Evolutionary conservation across 2,888 invertebrate genomes (phyloP).

Genomic region (Autographa gamma): DNA sequence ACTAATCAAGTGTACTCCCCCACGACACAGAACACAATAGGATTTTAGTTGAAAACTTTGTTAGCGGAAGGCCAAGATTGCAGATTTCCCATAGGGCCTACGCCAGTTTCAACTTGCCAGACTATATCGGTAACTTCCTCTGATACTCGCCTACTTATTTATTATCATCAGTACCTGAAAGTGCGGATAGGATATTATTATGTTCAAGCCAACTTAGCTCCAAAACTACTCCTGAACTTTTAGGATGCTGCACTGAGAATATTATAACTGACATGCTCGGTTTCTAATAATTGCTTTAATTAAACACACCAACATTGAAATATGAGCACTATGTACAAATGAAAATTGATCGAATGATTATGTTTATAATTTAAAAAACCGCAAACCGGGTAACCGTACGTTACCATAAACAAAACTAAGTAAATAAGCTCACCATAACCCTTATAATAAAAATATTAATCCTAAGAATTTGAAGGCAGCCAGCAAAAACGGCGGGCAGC

Average conservation of each 20-base stretch:
- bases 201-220: neutral
- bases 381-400: slow-evolving; percentile 29
- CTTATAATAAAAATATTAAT: slow-evolving; percentile 54
- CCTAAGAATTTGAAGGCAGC: slow-evolving; percentile 51
- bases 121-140: slow-evolving; percentile 85
- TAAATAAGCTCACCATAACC: slow-evolving; percentile 50
- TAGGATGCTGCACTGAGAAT: neutral
- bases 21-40: slow-evolving; percentile 83
- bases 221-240: neutral
- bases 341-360: too few species aligned
- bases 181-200: slow-evolving; percentile 42
- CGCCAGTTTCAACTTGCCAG: slow-evolving; percentile 84
- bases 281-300: too few species aligned
- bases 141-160: slow-evolving; percentile 78
- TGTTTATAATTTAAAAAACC: neutral
- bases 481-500: slow-evolving; percentile 56
- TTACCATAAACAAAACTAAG: slow-evolving; percentile 48
- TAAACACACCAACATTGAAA: too few species aligned
- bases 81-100: slow-evolving; percentile 85
- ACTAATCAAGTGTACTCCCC: slow-evolving; percentile 81
- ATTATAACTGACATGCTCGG: too few species aligned
- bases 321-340: too few species aligned
- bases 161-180: slow-evolving; percentile 62
- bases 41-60: slow-evolving; percentile 88
- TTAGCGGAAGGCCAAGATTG: slow-evolving; percentile 86